These are phyloP conservation scores for Ennomos erosarius DNA, from an alignment of 2,888 invertebrate species.

Conservation along the genomic window DNA sequence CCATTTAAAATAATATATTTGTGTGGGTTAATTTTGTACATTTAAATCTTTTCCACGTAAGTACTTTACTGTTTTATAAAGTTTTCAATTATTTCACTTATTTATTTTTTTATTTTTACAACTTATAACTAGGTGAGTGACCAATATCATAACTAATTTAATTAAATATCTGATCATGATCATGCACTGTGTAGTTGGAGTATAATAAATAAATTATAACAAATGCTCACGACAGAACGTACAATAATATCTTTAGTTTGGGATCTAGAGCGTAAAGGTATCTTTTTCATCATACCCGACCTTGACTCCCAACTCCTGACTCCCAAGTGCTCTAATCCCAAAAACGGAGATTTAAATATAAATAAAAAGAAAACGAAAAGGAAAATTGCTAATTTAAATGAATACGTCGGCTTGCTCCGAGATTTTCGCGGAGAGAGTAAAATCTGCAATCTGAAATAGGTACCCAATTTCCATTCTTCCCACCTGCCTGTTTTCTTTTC, in stretches of 20 bases:
- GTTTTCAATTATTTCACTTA: too few species aligned
- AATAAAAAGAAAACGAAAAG: constrained; percentile 28
- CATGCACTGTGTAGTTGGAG: too few species aligned
- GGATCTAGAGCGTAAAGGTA: background rate
- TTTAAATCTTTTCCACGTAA: too few species aligned
- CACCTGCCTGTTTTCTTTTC: constrained; percentile 50
- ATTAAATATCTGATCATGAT: too few species aligned
- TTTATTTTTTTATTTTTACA: too few species aligned
- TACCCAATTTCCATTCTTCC: constrained; percentile 44
- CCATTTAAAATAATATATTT: constrained; percentile 3
- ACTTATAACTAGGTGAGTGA: too few species aligned
- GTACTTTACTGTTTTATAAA: too few species aligned
- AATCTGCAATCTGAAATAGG: constrained; percentile 46
- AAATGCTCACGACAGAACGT: too few species aligned
- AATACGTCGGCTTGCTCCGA: constrained; percentile 40
- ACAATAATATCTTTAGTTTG: background rate
- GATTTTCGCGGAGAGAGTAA: constrained; percentile 40
- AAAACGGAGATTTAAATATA: constrained; percentile 27
- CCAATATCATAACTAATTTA: too few species aligned
- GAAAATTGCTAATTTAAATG: constrained; percentile 45
- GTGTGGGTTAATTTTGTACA: too few species aligned
- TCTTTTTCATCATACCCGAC: constrained; percentile 2
- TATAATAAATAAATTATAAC: too few species aligned
- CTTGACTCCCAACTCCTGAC: constrained; percentile 5
- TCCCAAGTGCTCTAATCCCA: constrained; percentile 17